Base-by-base conservation (phyloP, 30 jellyfish, hydroid and myxozoan genomes). In the Aurelia aurita region DNA sequence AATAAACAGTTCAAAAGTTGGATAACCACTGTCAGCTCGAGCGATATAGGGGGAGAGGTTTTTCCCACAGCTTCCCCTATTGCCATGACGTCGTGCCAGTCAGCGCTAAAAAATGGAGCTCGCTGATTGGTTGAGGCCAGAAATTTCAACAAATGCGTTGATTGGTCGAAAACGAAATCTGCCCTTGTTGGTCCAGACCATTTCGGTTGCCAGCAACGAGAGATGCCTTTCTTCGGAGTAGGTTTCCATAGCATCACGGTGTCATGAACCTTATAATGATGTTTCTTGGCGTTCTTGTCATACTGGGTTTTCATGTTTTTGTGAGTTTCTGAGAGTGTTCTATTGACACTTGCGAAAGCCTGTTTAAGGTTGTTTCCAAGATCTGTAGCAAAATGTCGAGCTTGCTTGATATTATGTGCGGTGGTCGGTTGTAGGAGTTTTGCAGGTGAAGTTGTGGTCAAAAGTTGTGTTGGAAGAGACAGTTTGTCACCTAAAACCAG, bases 151-250 rank as follows among this genome's bases (percentile, higher is more conserved):
- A n/a, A n/a, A n/a, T n/a, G n/a, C n/a, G n/a, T n/a, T n/a, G n/a
- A n/a, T n/a, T n/a, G n/a, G n/a, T n/a, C n/a, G n/a, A n/a, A n/a
- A n/a, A n/a, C n/a, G n/a, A n/a, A n/a, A n/a, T n/a, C n/a, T n/a
- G n/a, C n/a, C n/a, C n/a, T n/a, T n/a, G n/a, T n/a, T 44, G 86
- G 86, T 32, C 84, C 86, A 74, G 77, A 74, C 86, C 86, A 74
- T 47, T 44, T 74, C 18, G 72, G 86, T 49, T 74, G 86, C 77
- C 77, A 74, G 51, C 86, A 74, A 32, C 86, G 86, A 47, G 86
- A 74, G 12, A 74, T 57, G 28, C 86, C 73, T 23, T 45, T 53
- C 28, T 74, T 51, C n/a, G n/a, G 35, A 0, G 74, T 5, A 10
- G 86, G 72, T 5, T 43, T 46, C 86, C 86, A 74, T 18, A 74